These are phyloP conservation scores for Xanthia togata DNA, from an alignment of 2,888 invertebrate genomes.

Conservation along the genomic window DNA sequence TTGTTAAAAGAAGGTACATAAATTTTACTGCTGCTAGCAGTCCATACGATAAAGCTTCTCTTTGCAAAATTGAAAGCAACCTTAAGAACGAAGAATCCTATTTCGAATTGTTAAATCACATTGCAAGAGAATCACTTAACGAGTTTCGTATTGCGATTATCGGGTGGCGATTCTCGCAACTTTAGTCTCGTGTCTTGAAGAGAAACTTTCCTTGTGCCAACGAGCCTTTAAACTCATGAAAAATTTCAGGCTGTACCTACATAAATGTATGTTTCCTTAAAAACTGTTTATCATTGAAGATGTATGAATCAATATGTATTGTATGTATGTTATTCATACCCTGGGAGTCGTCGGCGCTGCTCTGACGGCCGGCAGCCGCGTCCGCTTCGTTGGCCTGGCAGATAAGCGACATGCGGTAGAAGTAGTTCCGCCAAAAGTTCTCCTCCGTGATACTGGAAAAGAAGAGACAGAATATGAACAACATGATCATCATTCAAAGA, in stretches of 20 bases:
- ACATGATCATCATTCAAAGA: neutral
- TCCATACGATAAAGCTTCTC: neutral
- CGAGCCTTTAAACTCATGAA: no score
- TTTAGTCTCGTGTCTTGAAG: no score
- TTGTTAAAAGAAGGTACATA: neutral
- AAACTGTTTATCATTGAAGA: neutral
- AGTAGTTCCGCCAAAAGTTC: constrained; percentile 99
- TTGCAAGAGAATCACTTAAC: neutral
- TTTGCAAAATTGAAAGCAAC: neutral
- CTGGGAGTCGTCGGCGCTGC: constrained; percentile 90
- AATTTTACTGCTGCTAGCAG: neutral
- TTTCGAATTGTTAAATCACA: neutral
- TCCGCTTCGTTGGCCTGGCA: constrained; percentile 98
- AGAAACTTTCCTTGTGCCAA: neutral
- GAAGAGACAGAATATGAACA: neutral
- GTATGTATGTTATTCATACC: constrained; percentile 78
- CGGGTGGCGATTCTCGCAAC: neutral
- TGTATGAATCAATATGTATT: constrained; percentile 25
- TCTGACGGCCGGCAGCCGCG: constrained; percentile 86
- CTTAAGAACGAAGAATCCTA: neutral
- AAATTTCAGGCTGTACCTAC: neutral
- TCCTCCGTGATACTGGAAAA: constrained; percentile 97
- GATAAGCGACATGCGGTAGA: constrained; percentile 99
- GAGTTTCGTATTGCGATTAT: neutral
- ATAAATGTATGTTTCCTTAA: neutral